Evolutionary conservation across 2,113 vertebrate species (phyloP), one percentile per base, ranked within the genome.

Genomic region (Vireo altiloquus): DNA sequence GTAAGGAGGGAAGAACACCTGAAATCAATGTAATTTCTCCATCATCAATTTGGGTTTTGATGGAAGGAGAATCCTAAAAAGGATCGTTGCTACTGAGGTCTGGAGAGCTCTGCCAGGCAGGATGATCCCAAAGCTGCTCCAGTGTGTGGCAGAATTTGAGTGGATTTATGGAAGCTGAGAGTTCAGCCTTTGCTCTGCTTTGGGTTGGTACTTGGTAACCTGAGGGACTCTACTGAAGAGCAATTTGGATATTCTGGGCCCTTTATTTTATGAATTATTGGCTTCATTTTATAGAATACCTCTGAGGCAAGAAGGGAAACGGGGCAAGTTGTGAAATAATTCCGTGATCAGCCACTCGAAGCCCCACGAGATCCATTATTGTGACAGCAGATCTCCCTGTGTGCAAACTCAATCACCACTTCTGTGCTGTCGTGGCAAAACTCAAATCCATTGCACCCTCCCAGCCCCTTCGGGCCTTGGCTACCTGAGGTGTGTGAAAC

Each of bases 301-400:
- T 87, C 66, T 39, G 57, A 89, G 76, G 70, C 78, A 89, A 87
- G 91, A 87, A 87, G 37, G 49, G 56, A 89, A 78, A 78, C 6
- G 6, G 64, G 22, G n/a, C 37, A 61, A 92, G 66, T 80, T 94
- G 75, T 49, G 78, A 79, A 96, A 80, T 47, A 80, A 80, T 90
- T 91, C 91, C 56, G 59, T 69, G 70, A 64, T 49, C 77, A 72
- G 81, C 30, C 82, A 44, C 69, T 71, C 20, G 16, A 28, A 75
- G 40, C 39, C 82, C 87, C 74, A 5, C 2, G 70, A 85, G 84
- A 69, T 77, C 63, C 86, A 21, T 88, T 85, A 50, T 7, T 87
- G 70, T 69, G 66, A 64, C 77, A 87, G 81, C 87, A 89, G 39
- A 92, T 69, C 81, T 76, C 40, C 46, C n/a, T 33, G n/a, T 52